Percentiles rank a stretch among this genome's conserved stretches.
Conservation (phyloP, 2,888 invertebrate genomes). For the Troides aeacus region DNA sequence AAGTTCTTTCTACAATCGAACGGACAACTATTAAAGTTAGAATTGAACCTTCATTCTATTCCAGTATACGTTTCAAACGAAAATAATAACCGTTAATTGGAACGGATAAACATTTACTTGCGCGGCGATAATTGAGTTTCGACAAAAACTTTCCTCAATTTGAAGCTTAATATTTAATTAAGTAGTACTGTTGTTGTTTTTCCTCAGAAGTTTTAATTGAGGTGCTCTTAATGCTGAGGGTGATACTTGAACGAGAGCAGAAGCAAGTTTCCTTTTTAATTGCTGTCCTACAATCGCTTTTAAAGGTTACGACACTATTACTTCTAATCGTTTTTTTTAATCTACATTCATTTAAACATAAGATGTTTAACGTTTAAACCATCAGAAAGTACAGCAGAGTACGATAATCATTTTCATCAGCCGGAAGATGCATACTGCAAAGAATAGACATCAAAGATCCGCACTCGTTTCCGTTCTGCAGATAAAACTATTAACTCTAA, state of each 20-base stretch:
- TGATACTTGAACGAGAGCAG: slow-evolving; percentile 35
- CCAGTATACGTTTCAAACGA: slow-evolving; percentile 5
- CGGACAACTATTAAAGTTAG: background rate
- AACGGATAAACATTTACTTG: slow-evolving; percentile 25
- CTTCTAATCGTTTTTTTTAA: slow-evolving; percentile 5
- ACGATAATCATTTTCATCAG: too few species aligned
- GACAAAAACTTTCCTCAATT: slow-evolving; percentile 48
- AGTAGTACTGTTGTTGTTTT: slow-evolving; percentile 59
- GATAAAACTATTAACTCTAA: too few species aligned
- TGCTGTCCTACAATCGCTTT: slow-evolving; percentile 29
- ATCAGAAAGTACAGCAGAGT: background rate
- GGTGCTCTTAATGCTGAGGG: slow-evolving; percentile 52
- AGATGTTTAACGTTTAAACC: background rate
- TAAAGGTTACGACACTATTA: slow-evolving; percentile 32
- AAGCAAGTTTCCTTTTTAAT: slow-evolving; percentile 21
- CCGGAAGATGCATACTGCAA: too few species aligned
- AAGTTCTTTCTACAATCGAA: too few species aligned
- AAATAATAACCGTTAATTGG: slow-evolving; percentile 24
- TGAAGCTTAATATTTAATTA: slow-evolving; percentile 55
- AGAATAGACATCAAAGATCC: too few species aligned
- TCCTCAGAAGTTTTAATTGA: slow-evolving; percentile 66
- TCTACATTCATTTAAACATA: background rate
- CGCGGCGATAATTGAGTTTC: slow-evolving; percentile 43
- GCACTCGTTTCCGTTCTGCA: too few species aligned
- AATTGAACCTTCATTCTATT: slow-evolving; percentile 1